phyloP scores from a whole-genome alignment of 2,797 vertebrate species.

The Sebastolobus alascanus region DNA sequence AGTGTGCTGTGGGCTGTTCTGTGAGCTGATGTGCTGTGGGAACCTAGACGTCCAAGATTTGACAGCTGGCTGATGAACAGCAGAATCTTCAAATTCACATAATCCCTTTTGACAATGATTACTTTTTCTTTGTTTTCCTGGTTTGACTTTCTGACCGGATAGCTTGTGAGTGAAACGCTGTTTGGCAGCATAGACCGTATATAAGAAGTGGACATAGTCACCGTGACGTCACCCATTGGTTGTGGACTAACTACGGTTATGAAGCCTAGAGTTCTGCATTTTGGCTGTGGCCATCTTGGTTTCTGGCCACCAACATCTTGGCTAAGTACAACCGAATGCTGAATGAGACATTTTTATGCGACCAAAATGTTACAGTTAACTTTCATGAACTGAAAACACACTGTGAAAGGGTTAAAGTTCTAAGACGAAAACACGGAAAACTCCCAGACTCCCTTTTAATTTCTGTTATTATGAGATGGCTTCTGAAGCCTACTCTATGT shows the following conservation, averaged over 20 bases:
- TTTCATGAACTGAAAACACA: too few species aligned
- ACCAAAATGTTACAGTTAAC: too few species aligned
- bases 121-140: neutral
- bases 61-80: constrained; percentile 10
- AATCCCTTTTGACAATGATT: constrained; percentile 17
- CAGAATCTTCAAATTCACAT: constrained; percentile 12
- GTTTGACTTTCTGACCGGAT: constrained; percentile 16
- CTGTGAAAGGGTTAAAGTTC: too few species aligned
- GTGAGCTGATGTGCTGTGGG: neutral
- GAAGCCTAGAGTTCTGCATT: too few species aligned
- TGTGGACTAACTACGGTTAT: too few species aligned
- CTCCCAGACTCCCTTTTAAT: neutral
- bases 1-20: neutral
- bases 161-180: neutral
- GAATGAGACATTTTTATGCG: too few species aligned
- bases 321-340: too few species aligned
- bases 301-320: too few species aligned
- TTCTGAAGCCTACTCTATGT: neutral
- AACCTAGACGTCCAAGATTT: neutral
- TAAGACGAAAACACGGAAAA: too few species aligned
- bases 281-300: too few species aligned
- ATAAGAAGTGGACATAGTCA: too few species aligned
- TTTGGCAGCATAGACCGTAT: neutral
- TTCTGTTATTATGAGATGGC: neutral
- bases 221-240: too few species aligned